Evolutionary conservation across 2,888 invertebrate genomes (phyloP).

Genomic region (Thereva nobilitata): DNA sequence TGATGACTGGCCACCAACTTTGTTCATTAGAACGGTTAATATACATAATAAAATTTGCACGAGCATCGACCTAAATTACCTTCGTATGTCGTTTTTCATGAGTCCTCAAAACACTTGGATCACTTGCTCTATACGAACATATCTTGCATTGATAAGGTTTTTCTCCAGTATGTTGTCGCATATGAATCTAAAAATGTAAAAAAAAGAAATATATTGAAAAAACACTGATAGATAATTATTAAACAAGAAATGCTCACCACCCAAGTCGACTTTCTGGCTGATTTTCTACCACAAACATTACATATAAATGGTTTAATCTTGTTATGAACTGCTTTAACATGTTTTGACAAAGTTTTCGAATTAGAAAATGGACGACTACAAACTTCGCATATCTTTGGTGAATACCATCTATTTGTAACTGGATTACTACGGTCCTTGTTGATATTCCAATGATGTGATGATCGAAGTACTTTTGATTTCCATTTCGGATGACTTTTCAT

Average conservation of each 20-base stretch:
- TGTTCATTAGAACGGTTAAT: not conserved
- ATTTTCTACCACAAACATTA: slow-evolving; percentile 73
- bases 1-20: not conserved
- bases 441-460: slow-evolving; percentile 40
- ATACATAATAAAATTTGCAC: not conserved
- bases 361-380: slow-evolving; percentile 72
- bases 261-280: slow-evolving; percentile 72
- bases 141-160: slow-evolving; percentile 74
- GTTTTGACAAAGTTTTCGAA: slow-evolving; percentile 69
- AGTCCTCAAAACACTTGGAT: slow-evolving; percentile 73
- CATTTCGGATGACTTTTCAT: slow-evolving; percentile 64
- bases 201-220: slow-evolving; percentile 34
- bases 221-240: not conserved
- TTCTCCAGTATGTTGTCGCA: slow-evolving; percentile 76
- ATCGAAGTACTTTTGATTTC: slow-evolving; percentile 50
- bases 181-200: slow-evolving; percentile 68
- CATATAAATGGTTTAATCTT: slow-evolving; percentile 75
- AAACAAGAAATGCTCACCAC: slow-evolving; percentile 55
- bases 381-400: slow-evolving; percentile 68
- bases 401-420: slow-evolving; percentile 59
- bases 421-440: slow-evolving; percentile 34
- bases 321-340: slow-evolving; percentile 73
- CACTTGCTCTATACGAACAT: slow-evolving; percentile 72
- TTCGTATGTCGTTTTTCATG: slow-evolving; percentile 67
- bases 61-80: too few relatives aligned